Evolutionary conservation across 2,113 vertebrate species (phyloP).

Genomic region (Pteronura brasiliensis): DNA sequence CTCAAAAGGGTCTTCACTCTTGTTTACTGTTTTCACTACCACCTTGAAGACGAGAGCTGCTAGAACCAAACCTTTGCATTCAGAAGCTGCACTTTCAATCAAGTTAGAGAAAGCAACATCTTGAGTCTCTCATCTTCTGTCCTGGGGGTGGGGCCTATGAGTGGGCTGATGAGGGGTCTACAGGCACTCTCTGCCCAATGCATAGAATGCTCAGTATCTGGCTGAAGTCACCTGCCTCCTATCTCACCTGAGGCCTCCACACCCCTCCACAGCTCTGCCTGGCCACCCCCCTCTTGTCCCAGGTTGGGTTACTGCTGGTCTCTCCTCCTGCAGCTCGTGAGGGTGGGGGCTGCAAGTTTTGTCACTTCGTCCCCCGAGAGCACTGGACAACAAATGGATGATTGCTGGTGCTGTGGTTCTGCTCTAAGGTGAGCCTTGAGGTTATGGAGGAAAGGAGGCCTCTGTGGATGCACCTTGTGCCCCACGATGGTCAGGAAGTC

Average conservation of each 20-base stretch:
- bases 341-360: neutral
- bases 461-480: constrained; percentile 88
- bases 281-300: accelerated
- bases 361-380: accelerated
- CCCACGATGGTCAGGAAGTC: constrained; percentile 96
- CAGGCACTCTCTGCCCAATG: accelerated
- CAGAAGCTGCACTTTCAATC: neutral
- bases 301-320: accelerated
- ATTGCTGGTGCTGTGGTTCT: accelerated
- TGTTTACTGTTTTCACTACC: neutral
- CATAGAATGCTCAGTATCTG: accelerated
- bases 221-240: accelerated
- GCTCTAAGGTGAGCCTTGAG: accelerated
- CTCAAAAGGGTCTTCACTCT: neutral
- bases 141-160: accelerated
- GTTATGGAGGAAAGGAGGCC: accelerated
- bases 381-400: accelerated
- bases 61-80: accelerated
- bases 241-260: accelerated
- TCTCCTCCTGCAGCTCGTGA: neutral
- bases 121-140: accelerated
- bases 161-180: neutral
- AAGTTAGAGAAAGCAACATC: neutral
- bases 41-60: accelerated
- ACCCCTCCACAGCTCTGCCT: neutral